These are phyloP conservation scores for Orchestes rusci DNA, from an alignment of 2,888 invertebrate genomes.

Conservation along the genomic window DNA sequence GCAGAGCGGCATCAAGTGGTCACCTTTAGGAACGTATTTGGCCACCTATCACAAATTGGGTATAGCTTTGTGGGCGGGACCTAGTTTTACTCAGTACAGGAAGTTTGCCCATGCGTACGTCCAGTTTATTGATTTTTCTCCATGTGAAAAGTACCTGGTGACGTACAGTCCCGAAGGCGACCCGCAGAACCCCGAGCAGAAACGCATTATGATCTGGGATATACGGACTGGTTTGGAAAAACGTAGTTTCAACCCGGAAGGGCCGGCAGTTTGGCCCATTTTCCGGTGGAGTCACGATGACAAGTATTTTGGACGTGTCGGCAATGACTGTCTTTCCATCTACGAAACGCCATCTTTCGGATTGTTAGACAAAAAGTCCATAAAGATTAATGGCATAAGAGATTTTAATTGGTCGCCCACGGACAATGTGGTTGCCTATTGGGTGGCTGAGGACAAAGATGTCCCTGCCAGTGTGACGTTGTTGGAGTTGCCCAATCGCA, in stretches of 20 bases:
- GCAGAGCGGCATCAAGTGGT: constrained; percentile 95
- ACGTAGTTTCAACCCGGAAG: constrained; percentile 80
- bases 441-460: constrained; percentile 96
- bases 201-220: constrained; percentile 93
- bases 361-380: constrained; percentile 87
- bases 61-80: constrained; percentile 96
- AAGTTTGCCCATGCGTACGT: constrained; percentile 87
- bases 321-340: constrained; percentile 75
- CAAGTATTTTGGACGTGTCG: constrained; percentile 83
- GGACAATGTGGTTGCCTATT: constrained; percentile 89
- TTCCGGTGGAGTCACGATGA: constrained; percentile 96
- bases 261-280: constrained; percentile 78
- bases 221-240: constrained; percentile 89
- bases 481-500: constrained; percentile 84
- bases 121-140: constrained; percentile 95
- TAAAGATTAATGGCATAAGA: constrained; percentile 81
- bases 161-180: constrained; percentile 84
- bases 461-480: constrained; percentile 93
- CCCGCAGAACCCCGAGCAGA: constrained; percentile 57
- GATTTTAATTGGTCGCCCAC: constrained; percentile 98
- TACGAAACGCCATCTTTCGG: constrained; percentile 97
- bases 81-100: constrained; percentile 84
- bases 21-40: constrained; percentile 92
- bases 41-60: constrained; percentile 95
- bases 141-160: constrained; percentile 93